phyloP scores from a whole-genome alignment of 1,140 invertebrate genomes.

The Meteorus sp. region DNA sequence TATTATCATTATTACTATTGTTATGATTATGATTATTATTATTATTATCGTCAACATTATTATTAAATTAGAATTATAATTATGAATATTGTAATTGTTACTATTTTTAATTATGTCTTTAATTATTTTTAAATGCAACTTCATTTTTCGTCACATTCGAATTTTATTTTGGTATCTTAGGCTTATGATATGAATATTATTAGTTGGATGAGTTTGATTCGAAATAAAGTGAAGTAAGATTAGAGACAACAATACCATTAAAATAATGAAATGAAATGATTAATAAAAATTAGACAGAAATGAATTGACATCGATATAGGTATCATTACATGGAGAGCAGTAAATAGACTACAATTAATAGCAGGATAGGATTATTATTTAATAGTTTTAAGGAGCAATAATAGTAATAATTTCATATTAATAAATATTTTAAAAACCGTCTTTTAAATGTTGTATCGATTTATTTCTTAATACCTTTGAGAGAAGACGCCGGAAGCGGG shows the following conservation, averaged over 20 bases:
- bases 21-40: too few relatives aligned
- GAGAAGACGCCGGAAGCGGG: background rate
- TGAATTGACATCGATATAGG: slow-evolving; percentile 24
- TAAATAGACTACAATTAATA: slow-evolving; percentile 39
- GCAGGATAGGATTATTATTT: slow-evolving; percentile 49
- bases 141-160: too few relatives aligned
- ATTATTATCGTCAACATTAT: too few relatives aligned
- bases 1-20: too few relatives aligned
- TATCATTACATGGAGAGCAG: slow-evolving; percentile 42
- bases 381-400: slow-evolving; percentile 53
- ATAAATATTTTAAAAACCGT: slow-evolving; percentile 54
- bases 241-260: background rate
- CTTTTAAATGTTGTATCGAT: slow-evolving; percentile 49
- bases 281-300: background rate
- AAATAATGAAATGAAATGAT: slow-evolving; percentile 12
- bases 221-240: too few relatives aligned
- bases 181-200: slow-evolving; percentile 12
- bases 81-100: slow-evolving; percentile 27
- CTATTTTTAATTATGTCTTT: slow-evolving; percentile 23
- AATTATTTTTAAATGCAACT: slow-evolving; percentile 19
- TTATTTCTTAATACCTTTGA: slow-evolving; percentile 48
- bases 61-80: too few relatives aligned
- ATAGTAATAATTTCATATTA: slow-evolving; percentile 55
- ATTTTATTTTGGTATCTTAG: too few relatives aligned
- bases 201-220: background rate